Conservation (phyloP, 37 sponge, comb jelly and placozoan genomes). For the Halisarca cf. caerulea region DNA sequence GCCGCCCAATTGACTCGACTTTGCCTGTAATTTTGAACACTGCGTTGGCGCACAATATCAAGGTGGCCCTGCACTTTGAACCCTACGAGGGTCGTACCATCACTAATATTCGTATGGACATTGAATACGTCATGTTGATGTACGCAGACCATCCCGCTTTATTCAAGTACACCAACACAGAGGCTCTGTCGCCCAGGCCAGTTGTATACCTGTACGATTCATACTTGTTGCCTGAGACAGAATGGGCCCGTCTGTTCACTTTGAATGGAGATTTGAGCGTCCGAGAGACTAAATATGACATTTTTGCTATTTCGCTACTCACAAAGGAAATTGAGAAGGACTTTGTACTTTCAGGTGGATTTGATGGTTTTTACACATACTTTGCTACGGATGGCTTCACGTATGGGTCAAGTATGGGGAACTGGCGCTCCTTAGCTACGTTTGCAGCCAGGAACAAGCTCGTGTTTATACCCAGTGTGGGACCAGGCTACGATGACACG, state of each 20-base stretch:
- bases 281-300: slow-evolving; percentile 66
- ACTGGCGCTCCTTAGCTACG: slow-evolving; percentile 55
- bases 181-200: slow-evolving; percentile 28
- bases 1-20: slow-evolving; percentile 54
- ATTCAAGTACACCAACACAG: slow-evolving; percentile 25
- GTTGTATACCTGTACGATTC: slow-evolving; percentile 86
- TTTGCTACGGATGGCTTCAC: slow-evolving; percentile 81
- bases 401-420: slow-evolving; percentile 61
- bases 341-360: slow-evolving; percentile 49
- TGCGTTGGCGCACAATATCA: slow-evolving; percentile 58
- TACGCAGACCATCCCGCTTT: slow-evolving; percentile 78
- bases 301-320: slow-evolving; percentile 54
- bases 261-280: slow-evolving; percentile 37
- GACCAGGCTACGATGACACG: slow-evolving; percentile 87
- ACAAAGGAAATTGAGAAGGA: slow-evolving; percentile 40
- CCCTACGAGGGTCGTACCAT: slow-evolving; percentile 70
- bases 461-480: slow-evolving; percentile 86
- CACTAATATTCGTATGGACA: slow-evolving; percentile 42
- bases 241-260: slow-evolving; percentile 67
- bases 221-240: slow-evolving; percentile 48
- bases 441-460: slow-evolving; percentile 53
- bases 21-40: slow-evolving; percentile 60
- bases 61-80: slow-evolving; percentile 80
- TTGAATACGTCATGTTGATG: slow-evolving; percentile 61
- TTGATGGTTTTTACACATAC: slow-evolving; percentile 94